Percentiles rank a stretch among this genome's conserved stretches.
These are phyloP conservation scores for Nipponia nippon DNA, from an alignment of 2,113 vertebrate species.

Conservation along the genomic window DNA sequence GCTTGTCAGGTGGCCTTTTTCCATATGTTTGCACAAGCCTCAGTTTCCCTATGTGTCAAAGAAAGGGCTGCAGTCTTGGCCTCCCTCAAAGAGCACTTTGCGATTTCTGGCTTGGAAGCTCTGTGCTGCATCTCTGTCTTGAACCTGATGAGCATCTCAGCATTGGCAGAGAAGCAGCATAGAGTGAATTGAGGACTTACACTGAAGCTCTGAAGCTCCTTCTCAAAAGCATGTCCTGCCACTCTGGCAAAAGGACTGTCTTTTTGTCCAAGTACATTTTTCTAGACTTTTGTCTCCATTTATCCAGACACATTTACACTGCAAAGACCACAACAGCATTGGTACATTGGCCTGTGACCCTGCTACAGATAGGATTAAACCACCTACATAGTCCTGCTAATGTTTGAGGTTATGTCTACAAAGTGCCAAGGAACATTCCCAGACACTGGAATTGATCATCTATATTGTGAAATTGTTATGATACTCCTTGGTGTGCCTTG, in stretches of 20 bases:
- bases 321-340: accelerated
- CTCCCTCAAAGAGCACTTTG: background rate
- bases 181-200: background rate
- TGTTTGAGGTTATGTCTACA: accelerated
- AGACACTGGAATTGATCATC: background rate
- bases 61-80: background rate
- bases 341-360: background rate
- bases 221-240: background rate
- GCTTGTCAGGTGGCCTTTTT: background rate
- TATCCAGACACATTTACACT: background rate
- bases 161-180: background rate
- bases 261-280: background rate
- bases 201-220: background rate
- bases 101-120: background rate
- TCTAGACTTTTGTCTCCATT: background rate
- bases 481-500: too few relatives aligned
- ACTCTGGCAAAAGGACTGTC: background rate
- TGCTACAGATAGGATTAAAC: background rate
- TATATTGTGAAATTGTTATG: background rate
- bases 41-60: background rate
- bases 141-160: background rate
- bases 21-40: background rate
- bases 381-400: accelerated
- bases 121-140: background rate
- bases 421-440: background rate